A percentile compares a stretch with the other conserved stretches of the same genome.
Evolutionary conservation across 1,140 invertebrate species (phyloP).

Genomic region (Zophobas atratus): DNA sequence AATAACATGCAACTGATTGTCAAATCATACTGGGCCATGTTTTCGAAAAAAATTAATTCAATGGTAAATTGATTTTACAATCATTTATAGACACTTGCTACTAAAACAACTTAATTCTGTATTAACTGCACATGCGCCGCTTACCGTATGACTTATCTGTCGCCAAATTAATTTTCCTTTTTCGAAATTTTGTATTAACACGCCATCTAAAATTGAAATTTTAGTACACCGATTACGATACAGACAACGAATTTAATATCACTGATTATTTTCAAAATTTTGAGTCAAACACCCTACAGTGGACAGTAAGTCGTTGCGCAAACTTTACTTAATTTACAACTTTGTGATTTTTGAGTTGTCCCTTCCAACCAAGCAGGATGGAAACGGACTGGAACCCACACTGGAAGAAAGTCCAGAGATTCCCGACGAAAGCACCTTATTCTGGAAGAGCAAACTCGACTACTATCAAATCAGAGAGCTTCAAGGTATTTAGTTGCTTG

Average conservation of each 20-base stretch:
- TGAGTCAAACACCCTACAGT: constrained; percentile 44
- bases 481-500: constrained; percentile 59
- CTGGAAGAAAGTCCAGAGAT: constrained; percentile 4
- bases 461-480: constrained; percentile 46
- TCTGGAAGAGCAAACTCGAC: constrained; percentile 35
- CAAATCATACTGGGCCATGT: too few relatives aligned
- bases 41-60: too few relatives aligned
- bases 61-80: too few relatives aligned
- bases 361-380: constrained; percentile 24
- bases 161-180: too few relatives aligned
- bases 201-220: neutral
- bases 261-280: constrained; percentile 26
- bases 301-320: constrained; percentile 39
- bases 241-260: constrained; percentile 16
- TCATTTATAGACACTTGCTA: too few relatives aligned
- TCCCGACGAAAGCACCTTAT: neutral
- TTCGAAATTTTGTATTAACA: neutral
- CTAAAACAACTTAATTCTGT: too few relatives aligned
- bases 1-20: too few relatives aligned
- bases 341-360: constrained; percentile 27
- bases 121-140: too few relatives aligned
- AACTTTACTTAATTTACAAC: neutral
- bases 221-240: constrained; percentile 22
- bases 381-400: constrained; percentile 7
- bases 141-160: too few relatives aligned